A percentile compares a stretch with the other conserved stretches of the same genome.
Evolutionary conservation across 2,888 invertebrate species (phyloP).

Genomic region (Pachliopta kotzebuea): DNA sequence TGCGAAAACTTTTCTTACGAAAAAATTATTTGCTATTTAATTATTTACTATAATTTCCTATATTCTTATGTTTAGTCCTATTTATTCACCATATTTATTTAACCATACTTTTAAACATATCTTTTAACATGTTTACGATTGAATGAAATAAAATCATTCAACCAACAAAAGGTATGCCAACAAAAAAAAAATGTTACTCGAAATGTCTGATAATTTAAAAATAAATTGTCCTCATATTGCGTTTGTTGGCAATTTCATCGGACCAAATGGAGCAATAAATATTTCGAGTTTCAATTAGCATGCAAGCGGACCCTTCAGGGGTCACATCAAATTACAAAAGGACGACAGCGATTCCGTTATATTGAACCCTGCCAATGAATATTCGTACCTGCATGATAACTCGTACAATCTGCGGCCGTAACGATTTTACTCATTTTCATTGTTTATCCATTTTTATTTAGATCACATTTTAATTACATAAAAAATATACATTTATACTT

Average conservation of each 20-base stretch:
- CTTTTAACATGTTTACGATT: background rate
- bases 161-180: background rate
- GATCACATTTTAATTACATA: too few relatives aligned
- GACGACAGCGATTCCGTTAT: slow-evolving; percentile 53
- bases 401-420: slow-evolving; percentile 17
- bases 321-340: slow-evolving; percentile 66
- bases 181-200: slow-evolving; percentile 9
- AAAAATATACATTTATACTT: too few relatives aligned
- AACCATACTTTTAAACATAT: background rate
- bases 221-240: slow-evolving; percentile 28
- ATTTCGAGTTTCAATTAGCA: slow-evolving; percentile 71
- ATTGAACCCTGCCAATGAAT: slow-evolving; percentile 59
- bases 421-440: slow-evolving; percentile 1
- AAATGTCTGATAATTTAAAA: slow-evolving; percentile 24
- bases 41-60: too few relatives aligned
- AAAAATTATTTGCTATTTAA: slow-evolving; percentile 11
- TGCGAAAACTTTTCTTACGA: slow-evolving; percentile 14
- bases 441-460: background rate
- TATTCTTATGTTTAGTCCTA: too few relatives aligned
- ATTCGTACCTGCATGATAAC: slow-evolving; percentile 48
- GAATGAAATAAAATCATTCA: background rate
- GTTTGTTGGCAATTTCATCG: slow-evolving; percentile 28
- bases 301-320: slow-evolving; percentile 52
- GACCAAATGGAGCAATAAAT: slow-evolving; percentile 56
- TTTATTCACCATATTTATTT: too few relatives aligned